Base-by-base conservation (phyloP, 2,797 vertebrate species). In the Phrynocephalus vlangalii region DNA sequence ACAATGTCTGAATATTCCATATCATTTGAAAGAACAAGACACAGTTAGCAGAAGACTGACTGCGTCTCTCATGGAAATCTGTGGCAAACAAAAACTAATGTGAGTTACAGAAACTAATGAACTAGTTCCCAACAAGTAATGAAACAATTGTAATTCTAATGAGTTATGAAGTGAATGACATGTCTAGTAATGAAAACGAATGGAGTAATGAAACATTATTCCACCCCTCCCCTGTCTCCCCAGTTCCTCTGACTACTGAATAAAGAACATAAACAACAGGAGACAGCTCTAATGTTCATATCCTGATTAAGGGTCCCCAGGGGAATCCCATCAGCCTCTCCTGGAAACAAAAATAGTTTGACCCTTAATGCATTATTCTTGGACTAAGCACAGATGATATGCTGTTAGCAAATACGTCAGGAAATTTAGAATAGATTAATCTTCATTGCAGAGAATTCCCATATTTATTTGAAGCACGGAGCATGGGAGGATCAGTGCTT, bases 131-230 rank as follows among this genome's bases (percentile, higher is more conserved):
- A 18, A 30, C 13, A 56, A 52, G 48, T 56, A 30, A 56, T 79
- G 77, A 79, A 79, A 79, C 13, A 79, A 79, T 52, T 79, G 77
- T n/a, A 79, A 79, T 56, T 79, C 77, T 79, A 79, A 79, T 79
- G 77, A 52, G 50, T 79, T 79, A 79, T 52, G 26, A 79, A 79
- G 56, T 79, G 77, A n/a, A 56, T 79, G 77, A 79, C 77, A 79
- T 13, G 5, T 79, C 50, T 79, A 44, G 77, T 79, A 79, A 79
- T 79, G 48, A 79, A 79, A 79, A 28, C 52, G 28, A 79, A 79
- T 56, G 77, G 26, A 56, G 77, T 11, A 79, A 79, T 79, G 50
- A 56, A 79, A 79, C 50, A 77, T 28, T 28, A 50, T 79, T 30
- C 48, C 9, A 10, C 52, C 52, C 52, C 52, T 56, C 52, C 52